These are phyloP conservation scores for Agonopterix arenella DNA, from an alignment of 2,888 invertebrate species.

Conservation along the genomic window DNA sequence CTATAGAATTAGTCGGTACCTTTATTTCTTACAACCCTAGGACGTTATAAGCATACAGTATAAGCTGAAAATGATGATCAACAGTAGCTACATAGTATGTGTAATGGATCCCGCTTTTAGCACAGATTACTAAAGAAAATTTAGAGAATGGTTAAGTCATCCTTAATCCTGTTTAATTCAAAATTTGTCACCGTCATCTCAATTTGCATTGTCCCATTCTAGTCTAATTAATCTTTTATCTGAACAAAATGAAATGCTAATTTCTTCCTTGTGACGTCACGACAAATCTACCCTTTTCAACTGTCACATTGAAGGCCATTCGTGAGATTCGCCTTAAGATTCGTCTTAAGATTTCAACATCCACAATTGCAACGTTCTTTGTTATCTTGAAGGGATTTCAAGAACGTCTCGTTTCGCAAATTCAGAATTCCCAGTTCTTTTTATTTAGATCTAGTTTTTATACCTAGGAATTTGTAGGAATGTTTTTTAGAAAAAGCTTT, in stretches of 20 bases:
- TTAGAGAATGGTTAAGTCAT: no score
- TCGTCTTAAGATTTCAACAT: background rate
- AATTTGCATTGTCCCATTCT: background rate
- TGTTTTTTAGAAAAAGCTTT: no score
- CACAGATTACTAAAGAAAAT: no score
- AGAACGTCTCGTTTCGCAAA: background rate
- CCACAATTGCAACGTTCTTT: conserved; percentile 2
- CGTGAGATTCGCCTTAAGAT: background rate
- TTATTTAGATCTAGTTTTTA: conserved; percentile 1
- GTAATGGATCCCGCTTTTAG: no score
- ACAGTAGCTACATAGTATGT: no score
- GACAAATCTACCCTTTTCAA: conserved; percentile 2
- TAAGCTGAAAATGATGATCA: no score
- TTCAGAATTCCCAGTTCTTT: background rate
- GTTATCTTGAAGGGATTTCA: conserved; percentile 5
- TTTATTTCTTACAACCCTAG: no score
- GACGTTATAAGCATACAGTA: no score
- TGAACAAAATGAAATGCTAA: conserved; percentile 2
- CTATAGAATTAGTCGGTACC: no score
- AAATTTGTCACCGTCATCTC: no score
- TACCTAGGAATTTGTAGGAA: background rate
- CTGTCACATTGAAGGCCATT: background rate
- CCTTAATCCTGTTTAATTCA: no score
- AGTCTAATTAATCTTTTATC: conserved; percentile 1
- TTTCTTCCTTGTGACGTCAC: background rate